These are phyloP conservation scores for Leptocoma aspasia DNA, from an alignment of 2,113 vertebrate genomes.

Conservation along the genomic window DNA sequence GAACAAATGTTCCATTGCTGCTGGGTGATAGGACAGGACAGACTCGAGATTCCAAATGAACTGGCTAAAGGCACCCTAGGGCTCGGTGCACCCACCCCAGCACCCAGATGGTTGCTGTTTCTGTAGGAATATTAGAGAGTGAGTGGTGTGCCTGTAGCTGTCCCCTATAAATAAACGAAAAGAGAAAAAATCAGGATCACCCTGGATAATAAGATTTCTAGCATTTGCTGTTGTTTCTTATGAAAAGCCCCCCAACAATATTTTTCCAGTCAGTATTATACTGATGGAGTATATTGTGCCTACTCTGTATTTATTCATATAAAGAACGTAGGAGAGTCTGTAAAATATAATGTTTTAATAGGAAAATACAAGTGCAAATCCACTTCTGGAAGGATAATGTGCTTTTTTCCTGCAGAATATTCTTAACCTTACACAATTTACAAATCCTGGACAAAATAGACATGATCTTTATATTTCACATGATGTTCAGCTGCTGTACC, in stretches of 20 bases:
- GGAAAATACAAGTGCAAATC: neutral
- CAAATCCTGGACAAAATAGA: neutral
- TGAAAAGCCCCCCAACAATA: neutral
- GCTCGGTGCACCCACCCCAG: constrained; percentile 58
- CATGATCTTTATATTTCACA: neutral
- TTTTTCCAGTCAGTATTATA: neutral
- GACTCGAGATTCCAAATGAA: constrained; percentile 77
- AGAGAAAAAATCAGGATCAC: neutral
- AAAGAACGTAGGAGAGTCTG: neutral
- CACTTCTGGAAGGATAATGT: neutral
- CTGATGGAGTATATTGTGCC: neutral
- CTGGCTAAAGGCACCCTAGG: constrained; percentile 77
- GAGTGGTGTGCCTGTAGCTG: neutral
- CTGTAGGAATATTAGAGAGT: constrained; percentile 38
- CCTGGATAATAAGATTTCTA: neutral
- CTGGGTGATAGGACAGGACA: constrained; percentile 81
- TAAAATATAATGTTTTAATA: neutral
- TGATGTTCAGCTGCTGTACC: neutral
- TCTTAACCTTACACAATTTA: neutral
- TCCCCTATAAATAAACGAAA: neutral
- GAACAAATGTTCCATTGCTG: constrained; percentile 81
- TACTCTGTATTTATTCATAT: neutral
- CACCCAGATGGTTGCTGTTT: constrained; percentile 76
- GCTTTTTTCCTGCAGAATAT: neutral
- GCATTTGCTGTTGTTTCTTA: neutral